A percentile compares a stretch with the other conserved stretches of the same genome.
Evolutionary conservation across 2,113 vertebrate species (phyloP).

Genomic region (Cynoglossus semilaevis): DNA sequence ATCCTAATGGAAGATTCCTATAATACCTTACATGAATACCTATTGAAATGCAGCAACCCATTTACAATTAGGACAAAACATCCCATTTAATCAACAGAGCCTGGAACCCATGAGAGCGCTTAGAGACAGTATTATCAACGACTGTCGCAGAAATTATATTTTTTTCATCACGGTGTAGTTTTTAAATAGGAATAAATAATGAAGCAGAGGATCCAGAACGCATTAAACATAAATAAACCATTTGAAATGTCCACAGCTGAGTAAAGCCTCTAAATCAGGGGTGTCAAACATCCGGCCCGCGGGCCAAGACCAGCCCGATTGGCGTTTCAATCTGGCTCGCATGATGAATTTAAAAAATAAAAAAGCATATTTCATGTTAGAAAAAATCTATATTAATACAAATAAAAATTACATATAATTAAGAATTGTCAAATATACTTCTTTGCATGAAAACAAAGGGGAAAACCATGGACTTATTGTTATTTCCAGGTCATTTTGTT

Average conservation of each 20-base stretch:
- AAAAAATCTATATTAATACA: no score
- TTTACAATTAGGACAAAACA: conserved; percentile 18
- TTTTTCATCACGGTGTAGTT: conserved; percentile 15
- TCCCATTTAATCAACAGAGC: conserved; percentile 13
- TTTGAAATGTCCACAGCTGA: conserved; percentile 8
- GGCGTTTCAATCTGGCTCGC: no score
- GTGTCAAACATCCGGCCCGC: no score
- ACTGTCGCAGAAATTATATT: neutral
- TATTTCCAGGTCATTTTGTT: no score
- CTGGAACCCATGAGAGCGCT: neutral
- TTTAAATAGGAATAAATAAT: conserved; percentile 18
- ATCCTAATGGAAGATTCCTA: conserved; percentile 17
- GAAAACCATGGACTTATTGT: no score
- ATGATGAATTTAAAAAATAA: no score
- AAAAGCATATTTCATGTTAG: no score
- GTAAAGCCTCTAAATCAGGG: neutral
- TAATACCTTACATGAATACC: conserved; percentile 10
- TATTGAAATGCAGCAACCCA: neutral
- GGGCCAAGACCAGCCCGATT: no score
- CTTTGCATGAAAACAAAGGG: no score
- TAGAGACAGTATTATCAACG: conserved; percentile 1
- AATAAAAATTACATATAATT: no score
- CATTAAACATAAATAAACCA: conserved; percentile 26
- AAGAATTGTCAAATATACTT: no score
- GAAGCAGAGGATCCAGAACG: neutral